Evolutionary conservation across 2,888 invertebrate species (phyloP).

Genomic region (Bursaphelenchus okinawaensis): DNA sequence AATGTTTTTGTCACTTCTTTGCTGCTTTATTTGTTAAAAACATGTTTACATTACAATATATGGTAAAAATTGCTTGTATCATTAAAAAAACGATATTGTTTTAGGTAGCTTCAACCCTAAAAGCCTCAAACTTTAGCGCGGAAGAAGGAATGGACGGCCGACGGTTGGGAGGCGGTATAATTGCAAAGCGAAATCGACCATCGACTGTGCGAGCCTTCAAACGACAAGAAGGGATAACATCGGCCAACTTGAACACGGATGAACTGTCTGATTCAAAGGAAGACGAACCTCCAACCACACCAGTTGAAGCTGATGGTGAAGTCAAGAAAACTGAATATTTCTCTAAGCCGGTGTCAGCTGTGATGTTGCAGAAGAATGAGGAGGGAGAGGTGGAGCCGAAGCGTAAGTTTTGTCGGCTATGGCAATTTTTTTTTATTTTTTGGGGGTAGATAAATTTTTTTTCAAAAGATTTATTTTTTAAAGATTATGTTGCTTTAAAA

Average conservation of each 20-base stretch:
- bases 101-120: conserved; percentile 66
- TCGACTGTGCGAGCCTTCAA: background rate
- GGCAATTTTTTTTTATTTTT: too few relatives aligned
- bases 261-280: background rate
- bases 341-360: background rate
- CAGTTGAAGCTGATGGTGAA: background rate
- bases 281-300: background rate
- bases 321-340: background rate
- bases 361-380: background rate
- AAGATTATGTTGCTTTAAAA: too few relatives aligned
- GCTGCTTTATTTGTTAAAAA: too few relatives aligned
- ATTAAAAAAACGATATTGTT: too few relatives aligned
- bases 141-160: background rate
- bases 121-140: conserved; percentile 2
- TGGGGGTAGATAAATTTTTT: too few relatives aligned
- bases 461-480: too few relatives aligned
- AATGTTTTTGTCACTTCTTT: too few relatives aligned
- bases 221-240: background rate
- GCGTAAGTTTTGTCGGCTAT: background rate
- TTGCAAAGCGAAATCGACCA: background rate
- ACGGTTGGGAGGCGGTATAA: background rate
- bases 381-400: background rate
- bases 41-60: too few relatives aligned
- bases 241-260: background rate
- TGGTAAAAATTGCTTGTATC: too few relatives aligned